Conservation (phyloP, 2,113 vertebrate genomes). For the Poecilia latipinna region DNA sequence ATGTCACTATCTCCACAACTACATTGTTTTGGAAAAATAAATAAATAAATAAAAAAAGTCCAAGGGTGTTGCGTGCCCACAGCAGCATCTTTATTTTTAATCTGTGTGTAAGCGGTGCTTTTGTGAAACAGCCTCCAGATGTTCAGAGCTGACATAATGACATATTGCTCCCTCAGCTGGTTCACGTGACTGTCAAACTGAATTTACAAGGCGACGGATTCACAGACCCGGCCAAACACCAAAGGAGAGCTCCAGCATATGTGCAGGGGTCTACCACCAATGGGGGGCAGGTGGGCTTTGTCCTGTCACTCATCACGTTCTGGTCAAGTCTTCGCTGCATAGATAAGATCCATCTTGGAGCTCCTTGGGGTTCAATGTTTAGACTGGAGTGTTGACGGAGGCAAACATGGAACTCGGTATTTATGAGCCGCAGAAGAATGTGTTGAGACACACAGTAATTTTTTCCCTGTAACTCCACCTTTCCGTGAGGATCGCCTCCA, state of each 20-base stretch:
- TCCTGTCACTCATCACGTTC: constrained; percentile 29
- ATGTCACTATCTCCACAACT: neutral
- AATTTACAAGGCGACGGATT: constrained; percentile 21
- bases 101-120: constrained; percentile 7
- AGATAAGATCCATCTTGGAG: constrained; percentile 22
- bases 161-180: constrained; percentile 19
- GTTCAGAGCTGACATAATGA: constrained; percentile 35
- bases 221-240: constrained; percentile 10
- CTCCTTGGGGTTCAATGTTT: constrained; percentile 26
- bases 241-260: constrained; percentile 16
- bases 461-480: constrained; percentile 17
- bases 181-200: constrained; percentile 25
- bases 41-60: neutral
- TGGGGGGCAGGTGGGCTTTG: constrained; percentile 30
- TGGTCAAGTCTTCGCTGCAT: constrained; percentile 20
- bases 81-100: constrained; percentile 25
- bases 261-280: constrained; percentile 3
- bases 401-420: constrained; percentile 27
- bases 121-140: constrained; percentile 38
- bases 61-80: neutral
- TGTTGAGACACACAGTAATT: constrained; percentile 2
- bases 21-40: neutral
- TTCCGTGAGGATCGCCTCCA: constrained; percentile 23
- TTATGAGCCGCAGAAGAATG: constrained; percentile 19
- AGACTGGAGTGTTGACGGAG: constrained; percentile 28